Conservation (phyloP, 2,113 vertebrate species). For the Clupea harengus region DNA sequence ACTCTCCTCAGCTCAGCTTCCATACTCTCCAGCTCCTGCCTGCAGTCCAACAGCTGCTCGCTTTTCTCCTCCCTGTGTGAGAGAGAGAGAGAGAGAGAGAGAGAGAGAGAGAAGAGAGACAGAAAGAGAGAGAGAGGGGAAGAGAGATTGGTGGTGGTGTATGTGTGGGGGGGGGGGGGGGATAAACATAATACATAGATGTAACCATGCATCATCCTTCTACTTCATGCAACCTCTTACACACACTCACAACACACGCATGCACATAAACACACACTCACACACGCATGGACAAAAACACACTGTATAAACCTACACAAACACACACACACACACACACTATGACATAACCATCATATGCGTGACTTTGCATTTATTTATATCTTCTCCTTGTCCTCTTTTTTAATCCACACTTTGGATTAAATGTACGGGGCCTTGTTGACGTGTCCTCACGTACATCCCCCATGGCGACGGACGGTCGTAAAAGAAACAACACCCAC, state of each 20-base stretch:
- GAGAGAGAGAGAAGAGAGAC: too few relatives aligned
- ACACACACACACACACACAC: slow-evolving; percentile 3
- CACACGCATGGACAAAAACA: neutral
- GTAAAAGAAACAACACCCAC: neutral
- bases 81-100: too few relatives aligned
- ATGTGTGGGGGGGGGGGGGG: too few relatives aligned
- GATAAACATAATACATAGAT: neutral
- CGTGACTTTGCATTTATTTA: neutral
- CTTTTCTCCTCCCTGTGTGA: slow-evolving; percentile 90
- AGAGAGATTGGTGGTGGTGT: too few relatives aligned
- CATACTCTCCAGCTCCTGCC: slow-evolving; percentile 91
- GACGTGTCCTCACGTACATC: neutral
- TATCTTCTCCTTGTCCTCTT: neutral
- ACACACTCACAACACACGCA: neutral
- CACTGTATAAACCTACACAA: neutral
- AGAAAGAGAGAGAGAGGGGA: too few relatives aligned
- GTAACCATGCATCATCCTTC: neutral
- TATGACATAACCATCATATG: neutral
- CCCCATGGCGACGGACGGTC: neutral
- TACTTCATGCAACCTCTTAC: neutral
- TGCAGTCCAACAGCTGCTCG: slow-evolving; percentile 93
- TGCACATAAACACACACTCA: neutral
- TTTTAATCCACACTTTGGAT: slow-evolving; percentile 1
- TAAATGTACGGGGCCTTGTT: neutral
- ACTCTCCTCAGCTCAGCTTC: slow-evolving; percentile 87